phyloP scores from a whole-genome alignment of 2,797 vertebrate genomes.

The Chiroxiphia lanceolata region DNA sequence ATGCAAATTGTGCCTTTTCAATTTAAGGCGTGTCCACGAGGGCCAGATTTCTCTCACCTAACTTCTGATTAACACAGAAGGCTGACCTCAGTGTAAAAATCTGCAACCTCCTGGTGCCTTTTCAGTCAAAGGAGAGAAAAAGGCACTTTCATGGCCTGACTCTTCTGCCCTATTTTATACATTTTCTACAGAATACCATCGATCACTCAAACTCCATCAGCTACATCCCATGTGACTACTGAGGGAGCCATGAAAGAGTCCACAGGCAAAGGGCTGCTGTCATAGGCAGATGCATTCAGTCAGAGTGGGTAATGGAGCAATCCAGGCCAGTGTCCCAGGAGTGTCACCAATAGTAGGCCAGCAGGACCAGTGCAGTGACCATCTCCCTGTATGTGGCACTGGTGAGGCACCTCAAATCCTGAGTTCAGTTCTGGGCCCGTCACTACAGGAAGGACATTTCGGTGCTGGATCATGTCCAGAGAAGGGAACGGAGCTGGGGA shows the following conservation, averaged over 20 bases:
- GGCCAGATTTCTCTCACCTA: not conserved
- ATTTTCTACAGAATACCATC: not conserved
- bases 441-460: not conserved
- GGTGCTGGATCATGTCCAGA: not conserved
- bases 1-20: not conserved
- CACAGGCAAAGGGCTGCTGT: not conserved
- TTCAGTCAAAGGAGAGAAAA: not conserved
- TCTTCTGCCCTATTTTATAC: not conserved
- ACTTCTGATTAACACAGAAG: not conserved
- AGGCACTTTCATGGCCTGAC: not conserved
- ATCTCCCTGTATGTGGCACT: no score
- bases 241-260: not conserved
- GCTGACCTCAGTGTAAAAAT: not conserved
- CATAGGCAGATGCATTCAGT: not conserved
- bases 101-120: not conserved
- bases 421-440: not conserved
- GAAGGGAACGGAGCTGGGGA: not conserved
- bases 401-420: not conserved
- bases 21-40: not conserved
- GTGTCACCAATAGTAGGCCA: not conserved
- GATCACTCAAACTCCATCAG: not conserved
- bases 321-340: not conserved
- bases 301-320: not conserved
- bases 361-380: not conserved
- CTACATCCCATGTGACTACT: not conserved